Conservation (phyloP, 1,140 invertebrate species). For the Lanistes nyassanus region DNA sequence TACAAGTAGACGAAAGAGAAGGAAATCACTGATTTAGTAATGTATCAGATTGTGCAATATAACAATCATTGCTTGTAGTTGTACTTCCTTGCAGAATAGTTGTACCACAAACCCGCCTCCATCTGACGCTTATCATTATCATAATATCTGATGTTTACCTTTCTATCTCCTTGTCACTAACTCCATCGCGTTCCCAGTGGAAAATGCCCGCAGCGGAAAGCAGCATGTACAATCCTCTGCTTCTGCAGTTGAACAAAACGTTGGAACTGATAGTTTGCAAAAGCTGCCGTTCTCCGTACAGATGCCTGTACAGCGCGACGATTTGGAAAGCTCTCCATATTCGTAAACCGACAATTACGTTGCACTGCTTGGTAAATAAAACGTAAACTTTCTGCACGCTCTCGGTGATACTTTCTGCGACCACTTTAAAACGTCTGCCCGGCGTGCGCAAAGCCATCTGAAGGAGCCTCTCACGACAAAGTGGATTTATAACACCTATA, state of each 20-base stretch:
- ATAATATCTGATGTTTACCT: no score
- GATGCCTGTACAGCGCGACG: constrained; percentile 48
- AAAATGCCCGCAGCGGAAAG: constrained; percentile 55
- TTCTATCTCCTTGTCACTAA: constrained; percentile 56
- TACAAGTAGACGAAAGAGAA: no score
- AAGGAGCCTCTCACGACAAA: no score
- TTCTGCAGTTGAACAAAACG: constrained; percentile 15
- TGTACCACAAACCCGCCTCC: no score
- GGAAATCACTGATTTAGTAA: no score
- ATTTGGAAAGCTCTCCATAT: constrained; percentile 54
- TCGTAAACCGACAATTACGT: constrained; percentile 54
- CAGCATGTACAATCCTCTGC: constrained; percentile 26
- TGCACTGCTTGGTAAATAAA: constrained; percentile 54
- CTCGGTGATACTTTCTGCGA: not conserved
- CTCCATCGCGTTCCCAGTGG: constrained; percentile 57
- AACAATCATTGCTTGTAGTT: no score
- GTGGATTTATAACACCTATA: no score
- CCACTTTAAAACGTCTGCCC: not conserved
- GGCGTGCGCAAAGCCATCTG: no score
- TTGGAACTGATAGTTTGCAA: constrained; percentile 17
- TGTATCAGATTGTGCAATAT: no score
- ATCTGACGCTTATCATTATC: no score
- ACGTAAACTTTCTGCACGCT: constrained; percentile 21
- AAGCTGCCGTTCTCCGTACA: constrained; percentile 54
- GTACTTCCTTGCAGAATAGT: no score